Percentiles rank a stretch among this genome's conserved stretches.
Conservation (phyloP, 2,888 invertebrate genomes). For the Phoronis australis region DNA sequence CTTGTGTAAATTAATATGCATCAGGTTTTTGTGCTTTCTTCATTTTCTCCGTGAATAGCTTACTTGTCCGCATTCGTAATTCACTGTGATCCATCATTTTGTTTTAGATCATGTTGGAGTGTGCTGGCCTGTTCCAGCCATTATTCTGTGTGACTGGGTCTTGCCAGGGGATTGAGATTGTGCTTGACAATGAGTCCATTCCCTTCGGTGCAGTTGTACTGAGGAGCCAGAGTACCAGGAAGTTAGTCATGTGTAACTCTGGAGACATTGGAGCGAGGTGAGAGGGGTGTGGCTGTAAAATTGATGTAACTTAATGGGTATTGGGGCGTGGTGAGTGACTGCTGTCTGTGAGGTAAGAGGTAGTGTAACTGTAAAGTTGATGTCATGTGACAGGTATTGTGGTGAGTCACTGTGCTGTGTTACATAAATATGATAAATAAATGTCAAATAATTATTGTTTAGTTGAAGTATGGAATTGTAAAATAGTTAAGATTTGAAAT, state of each 20-base stretch:
- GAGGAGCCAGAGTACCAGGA: constrained; percentile 53
- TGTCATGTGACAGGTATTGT: too few relatives aligned
- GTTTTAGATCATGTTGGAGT: constrained; percentile 55
- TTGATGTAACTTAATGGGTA: too few relatives aligned
- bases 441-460: too few relatives aligned
- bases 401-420: too few relatives aligned
- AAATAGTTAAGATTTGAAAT: too few relatives aligned
- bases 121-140: constrained; percentile 56
- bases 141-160: constrained; percentile 58
- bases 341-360: too few relatives aligned
- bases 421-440: too few relatives aligned
- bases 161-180: constrained; percentile 57
- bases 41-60: neutral
- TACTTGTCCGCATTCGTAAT: neutral
- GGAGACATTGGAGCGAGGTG: constrained; percentile 60
- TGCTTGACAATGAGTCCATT: constrained; percentile 55
- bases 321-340: too few relatives aligned
- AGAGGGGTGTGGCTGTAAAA: too few relatives aligned
- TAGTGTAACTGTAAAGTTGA: too few relatives aligned
- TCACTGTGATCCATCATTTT: constrained; percentile 3
- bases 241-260: constrained; percentile 56
- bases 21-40: neutral
- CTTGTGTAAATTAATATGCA: too few relatives aligned
- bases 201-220: constrained; percentile 59
- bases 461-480: too few relatives aligned